Conservation (phyloP, 2,797 vertebrate species). For the Mus caroli region DNA sequence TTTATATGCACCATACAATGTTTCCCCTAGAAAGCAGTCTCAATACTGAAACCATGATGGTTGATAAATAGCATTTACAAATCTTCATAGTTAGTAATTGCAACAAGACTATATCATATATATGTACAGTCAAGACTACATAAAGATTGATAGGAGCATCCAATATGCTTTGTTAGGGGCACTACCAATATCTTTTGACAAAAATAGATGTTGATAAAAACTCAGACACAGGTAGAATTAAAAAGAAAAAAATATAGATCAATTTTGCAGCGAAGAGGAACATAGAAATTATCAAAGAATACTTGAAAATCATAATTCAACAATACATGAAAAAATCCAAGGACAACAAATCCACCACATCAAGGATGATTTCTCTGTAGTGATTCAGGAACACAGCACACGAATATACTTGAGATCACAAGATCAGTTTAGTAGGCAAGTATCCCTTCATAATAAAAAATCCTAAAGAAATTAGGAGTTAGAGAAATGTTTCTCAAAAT, state of each 20-base stretch:
- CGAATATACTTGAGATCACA: neutral
- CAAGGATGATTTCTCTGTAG: neutral
- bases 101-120: neutral
- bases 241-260: neutral
- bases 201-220: neutral
- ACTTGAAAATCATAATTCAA: neutral
- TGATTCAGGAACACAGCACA: neutral
- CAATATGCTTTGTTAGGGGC: neutral
- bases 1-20: neutral
- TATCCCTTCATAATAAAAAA: neutral
- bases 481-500: neutral
- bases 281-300: neutral
- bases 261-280: neutral
- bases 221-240: neutral
- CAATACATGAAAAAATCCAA: neutral
- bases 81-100: neutral
- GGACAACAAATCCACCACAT: neutral
- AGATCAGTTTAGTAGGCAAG: neutral
- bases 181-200: neutral
- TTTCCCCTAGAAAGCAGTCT: neutral
- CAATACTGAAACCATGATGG: neutral
- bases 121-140: neutral
- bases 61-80: neutral
- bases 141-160: neutral
- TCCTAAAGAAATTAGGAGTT: neutral